Evolutionary conservation across 2,888 invertebrate species (phyloP), one percentile per base, ranked within the genome.

Genomic region (Dynastes hyllus): DNA sequence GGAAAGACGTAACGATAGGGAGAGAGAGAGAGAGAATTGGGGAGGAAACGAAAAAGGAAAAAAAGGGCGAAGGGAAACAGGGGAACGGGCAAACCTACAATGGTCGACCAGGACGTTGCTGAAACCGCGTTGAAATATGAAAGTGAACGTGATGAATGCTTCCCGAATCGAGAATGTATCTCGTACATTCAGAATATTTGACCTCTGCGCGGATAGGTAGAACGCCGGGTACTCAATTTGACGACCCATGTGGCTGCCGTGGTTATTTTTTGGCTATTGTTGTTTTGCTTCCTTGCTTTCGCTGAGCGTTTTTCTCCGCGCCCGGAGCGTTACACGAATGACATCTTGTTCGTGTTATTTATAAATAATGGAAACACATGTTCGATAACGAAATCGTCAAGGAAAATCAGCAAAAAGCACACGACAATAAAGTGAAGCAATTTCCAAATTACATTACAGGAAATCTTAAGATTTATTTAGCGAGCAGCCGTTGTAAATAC

Each of bases 111-210:
- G 65, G 45, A 67, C 67, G 67, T 32, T 55, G 55, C 55, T 77
- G 66, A 66, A 67, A 77, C 76, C 66, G 53, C 66, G 67, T 67
- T 69, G 77, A 69, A 77, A 77, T 77, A 69, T 77, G 77, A 77
- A 77, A 77, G 67, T 77, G 77, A 77, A 77, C 58, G 77, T 77
- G 77, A 77, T 67, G 66, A 77, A 61, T 77, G 69, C 66, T 61
- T 27, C 9, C 22, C 58, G 61, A 58, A 61, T 73, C 40, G 45
- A 73, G 73, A 73, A 73, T 61, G 61, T 73, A 73, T 73, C 71
- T 37, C 58, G 58, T 37, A 61, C 61, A 61, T 73, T 73, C 73
- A 61, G 73, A 73, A 40, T 73, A 73, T 73, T 73, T 73, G 73
- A 73, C 58, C 73, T 73, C 16, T 40, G 73, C 22, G 22, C 40